Evolutionary conservation across 2,888 invertebrate species (phyloP), one percentile per base, ranked within the genome.

Genomic region (Artemia sinica): DNA sequence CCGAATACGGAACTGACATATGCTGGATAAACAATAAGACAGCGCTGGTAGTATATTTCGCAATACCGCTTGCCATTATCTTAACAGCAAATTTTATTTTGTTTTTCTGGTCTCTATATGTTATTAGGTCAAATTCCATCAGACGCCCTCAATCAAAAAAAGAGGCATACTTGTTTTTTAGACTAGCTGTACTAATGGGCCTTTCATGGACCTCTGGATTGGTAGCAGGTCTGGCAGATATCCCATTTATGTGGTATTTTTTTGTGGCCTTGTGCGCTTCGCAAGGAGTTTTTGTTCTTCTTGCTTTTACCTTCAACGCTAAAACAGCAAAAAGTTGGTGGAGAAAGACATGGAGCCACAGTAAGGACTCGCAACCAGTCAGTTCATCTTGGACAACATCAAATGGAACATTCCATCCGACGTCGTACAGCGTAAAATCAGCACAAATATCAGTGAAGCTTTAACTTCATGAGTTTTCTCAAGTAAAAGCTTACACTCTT

Each of bases 21-120:
- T 82, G 82, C 72, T 82, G 82, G 82, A 80, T 82, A 73, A 78
- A 78, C 10, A 77, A 78, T 63, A 76, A 78, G 8, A 75, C 76
- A 71, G 78, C 81, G 0, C 76, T 82, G n/a, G 74, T 82, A 11
- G 73, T 80, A 6, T 81, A 80, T 74, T 82, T 82, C 72, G 81
- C 78, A 3, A 75, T 77, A 5, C 82, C 82, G 1, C 73, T 81
- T 48, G 76, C 76, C n/a, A 72, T 77, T 65, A 76, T 80, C 66
- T 77, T 80, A 75, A 68, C 77, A 10, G 72, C 77, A 65, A 81
- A 81, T 71, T 72, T 79, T 10, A 71, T 77, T 12, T 76, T 81
- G 71, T 81, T 81, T 74, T 73, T 77, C 14, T 74, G 77, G 66
- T 77, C 79, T 51, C 75, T 76, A 0, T 71, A 74, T 18, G 78